phyloP scores from a whole-genome alignment of 2,797 vertebrate species.

The Sebastes vulpes region DNA sequence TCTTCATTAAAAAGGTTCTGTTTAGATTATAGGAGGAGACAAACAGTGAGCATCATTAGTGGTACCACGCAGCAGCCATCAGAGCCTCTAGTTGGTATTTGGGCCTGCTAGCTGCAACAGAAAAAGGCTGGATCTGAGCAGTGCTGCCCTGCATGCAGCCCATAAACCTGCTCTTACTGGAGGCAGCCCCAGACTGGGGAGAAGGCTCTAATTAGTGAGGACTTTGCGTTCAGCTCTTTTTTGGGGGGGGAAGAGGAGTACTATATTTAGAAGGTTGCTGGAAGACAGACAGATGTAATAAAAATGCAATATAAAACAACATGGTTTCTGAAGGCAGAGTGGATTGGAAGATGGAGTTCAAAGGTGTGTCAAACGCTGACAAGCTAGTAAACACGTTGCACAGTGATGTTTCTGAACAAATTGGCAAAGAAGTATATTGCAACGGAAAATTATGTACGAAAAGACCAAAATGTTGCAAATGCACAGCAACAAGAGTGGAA shows the following conservation, averaged over 20 bases:
- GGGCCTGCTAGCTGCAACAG: constrained; percentile 26
- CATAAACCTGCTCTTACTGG: constrained; percentile 63
- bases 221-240: constrained; percentile 57
- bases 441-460: neutral
- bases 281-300: constrained; percentile 75
- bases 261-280: constrained; percentile 78
- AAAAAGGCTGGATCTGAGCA: constrained; percentile 11
- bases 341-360: constrained; percentile 43
- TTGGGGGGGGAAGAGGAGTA: neutral
- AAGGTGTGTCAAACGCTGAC: constrained; percentile 23
- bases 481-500: neutral
- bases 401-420: neutral
- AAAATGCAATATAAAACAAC: constrained; percentile 67
- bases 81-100: constrained; percentile 23
- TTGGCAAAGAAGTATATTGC: neutral
- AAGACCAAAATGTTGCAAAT: neutral
- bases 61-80: constrained; percentile 17
- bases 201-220: constrained; percentile 77
- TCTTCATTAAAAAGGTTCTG: neutral
- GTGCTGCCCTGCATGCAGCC: constrained; percentile 39
- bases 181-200: constrained; percentile 56
- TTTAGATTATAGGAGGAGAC: constrained; percentile 17
- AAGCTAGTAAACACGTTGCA: constrained; percentile 27
- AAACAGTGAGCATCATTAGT: constrained; percentile 39
- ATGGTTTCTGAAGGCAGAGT: constrained; percentile 56